These are phyloP conservation scores for Cryptus armator DNA, from an alignment of 2,888 invertebrate species.

Conservation along the genomic window DNA sequence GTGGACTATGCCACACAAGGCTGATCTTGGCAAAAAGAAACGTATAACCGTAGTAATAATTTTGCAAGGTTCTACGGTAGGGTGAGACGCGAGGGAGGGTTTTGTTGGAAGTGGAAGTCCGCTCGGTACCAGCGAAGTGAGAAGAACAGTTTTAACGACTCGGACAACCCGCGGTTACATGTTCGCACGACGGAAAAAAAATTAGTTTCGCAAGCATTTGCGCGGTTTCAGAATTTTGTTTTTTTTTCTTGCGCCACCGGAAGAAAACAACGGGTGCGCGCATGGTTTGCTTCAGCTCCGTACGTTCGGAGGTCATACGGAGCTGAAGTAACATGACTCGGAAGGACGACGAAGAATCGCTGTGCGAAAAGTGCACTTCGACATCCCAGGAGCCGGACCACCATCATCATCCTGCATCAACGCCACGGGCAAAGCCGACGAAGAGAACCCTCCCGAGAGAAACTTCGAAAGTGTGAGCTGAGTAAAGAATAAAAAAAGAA, in stretches of 20 bases:
- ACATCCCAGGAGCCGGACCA: conserved; percentile 57
- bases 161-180: background rate
- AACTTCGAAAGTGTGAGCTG: conserved; percentile 50
- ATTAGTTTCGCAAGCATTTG: conserved; percentile 6
- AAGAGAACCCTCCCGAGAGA: background rate
- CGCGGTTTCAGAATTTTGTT: background rate
- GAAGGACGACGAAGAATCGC: conserved; percentile 67
- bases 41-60: conserved; percentile 33
- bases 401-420: conserved; percentile 54
- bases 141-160: conserved; percentile 18
- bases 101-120: background rate
- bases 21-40: conserved; percentile 14
- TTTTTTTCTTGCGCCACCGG: background rate
- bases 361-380: conserved; percentile 68
- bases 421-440: conserved; percentile 2
- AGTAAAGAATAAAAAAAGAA: conserved; percentile 56
- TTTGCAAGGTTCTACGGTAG: conserved; percentile 3
- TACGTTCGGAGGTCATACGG: background rate
- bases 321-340: conserved; percentile 1
- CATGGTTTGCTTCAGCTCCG: background rate
- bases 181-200: background rate
- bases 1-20: background rate
- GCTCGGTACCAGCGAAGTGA: background rate
- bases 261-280: no score
- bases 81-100: no score